Base-by-base conservation (phyloP, 2,113 vertebrate species). In the Galemys pyrenaicus region DNA sequence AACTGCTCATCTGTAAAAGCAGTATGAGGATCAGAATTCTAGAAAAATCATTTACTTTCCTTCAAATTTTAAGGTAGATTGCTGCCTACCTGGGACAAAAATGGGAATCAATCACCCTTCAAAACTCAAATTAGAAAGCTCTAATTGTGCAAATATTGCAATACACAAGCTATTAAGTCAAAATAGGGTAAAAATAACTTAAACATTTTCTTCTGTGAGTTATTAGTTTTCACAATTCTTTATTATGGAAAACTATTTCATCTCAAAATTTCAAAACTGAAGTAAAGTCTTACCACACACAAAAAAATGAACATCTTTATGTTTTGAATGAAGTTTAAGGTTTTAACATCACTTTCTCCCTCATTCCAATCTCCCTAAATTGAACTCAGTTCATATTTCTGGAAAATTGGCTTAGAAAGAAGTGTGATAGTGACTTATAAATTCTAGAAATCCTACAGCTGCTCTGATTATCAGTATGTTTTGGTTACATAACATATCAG, bases 211-310 rank as follows among this genome's bases (percentile, higher is more conserved):
- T 64, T 30, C 5, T 65, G 0, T 89, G 8, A 49, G 19, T 37
- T 44, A 26, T 10, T 11, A 65, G 6, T 67, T 71, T 94, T 84
- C 58, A 22, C 35, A 92, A 79, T 20, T 6, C 37, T 68, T 68
- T 37, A 68, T 22, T 37, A 17, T 68, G 65, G 6, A 68, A 68
- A 37, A n/a, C 5, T 35, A 22, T 56, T 56, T 22, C 20, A 71
- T 15, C 22, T 2, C 37, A 19, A 26, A 71, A 22, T 46, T 39
- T 1, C 11, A 84, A 87, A 65, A 9, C 1, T 46, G n/a, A 92
- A 92, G 74, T 65, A 73, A 82, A 51, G 49, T 6, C 6, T 64
- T 62, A 44, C n/a, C 20, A 46, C 24, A 73, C 89, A 95, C 78
- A 39, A 30, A 86, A 1, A 37, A 16, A 68, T 16, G 24, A 26